These are phyloP conservation scores for Torymus texanus DNA, from an alignment of 2,888 invertebrate species.

Conservation along the genomic window DNA sequence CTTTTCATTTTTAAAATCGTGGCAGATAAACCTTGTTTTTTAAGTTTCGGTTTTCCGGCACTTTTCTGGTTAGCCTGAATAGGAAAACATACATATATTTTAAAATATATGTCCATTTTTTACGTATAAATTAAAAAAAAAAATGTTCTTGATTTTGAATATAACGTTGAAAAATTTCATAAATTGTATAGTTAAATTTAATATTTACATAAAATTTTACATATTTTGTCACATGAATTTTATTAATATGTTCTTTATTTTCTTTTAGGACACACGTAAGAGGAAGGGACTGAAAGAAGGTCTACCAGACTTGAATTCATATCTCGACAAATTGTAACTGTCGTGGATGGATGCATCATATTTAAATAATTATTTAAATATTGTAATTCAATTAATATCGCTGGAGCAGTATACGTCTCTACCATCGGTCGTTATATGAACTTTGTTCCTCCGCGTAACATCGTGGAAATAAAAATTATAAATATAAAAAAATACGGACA, in stretches of 20 bases:
- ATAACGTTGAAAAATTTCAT: background rate
- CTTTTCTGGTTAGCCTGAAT: conserved; percentile 73
- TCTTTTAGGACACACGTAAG: conserved; percentile 92
- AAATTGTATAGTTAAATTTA: conserved; percentile 12
- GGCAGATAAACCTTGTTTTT: conserved; percentile 75
- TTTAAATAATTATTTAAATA: conserved; percentile 74
- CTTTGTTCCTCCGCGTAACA: conserved; percentile 66
- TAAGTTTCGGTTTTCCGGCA: conserved; percentile 74
- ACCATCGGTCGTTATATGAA: conserved; percentile 65
- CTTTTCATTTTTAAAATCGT: conserved; percentile 73
- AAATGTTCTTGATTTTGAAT: background rate
- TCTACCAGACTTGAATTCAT: conserved; percentile 95
- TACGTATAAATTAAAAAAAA: background rate
- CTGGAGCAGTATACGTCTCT: conserved; percentile 63
- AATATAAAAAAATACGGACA: conserved; percentile 60
- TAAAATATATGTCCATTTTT: too few relatives aligned
- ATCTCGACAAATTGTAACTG: conserved; percentile 98
- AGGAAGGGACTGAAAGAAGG: conserved; percentile 99
- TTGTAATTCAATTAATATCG: conserved; percentile 72
- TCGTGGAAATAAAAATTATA: conserved; percentile 63
- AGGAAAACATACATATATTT: conserved; percentile 74
- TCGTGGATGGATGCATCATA: conserved; percentile 65
- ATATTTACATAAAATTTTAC: background rate
- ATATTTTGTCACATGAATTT: background rate
- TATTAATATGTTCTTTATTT: conserved; percentile 42